Evolutionary conservation across 2,113 vertebrate species (phyloP), one percentile per base, ranked within the genome.

Genomic region (Callospermophilus lateralis): DNA sequence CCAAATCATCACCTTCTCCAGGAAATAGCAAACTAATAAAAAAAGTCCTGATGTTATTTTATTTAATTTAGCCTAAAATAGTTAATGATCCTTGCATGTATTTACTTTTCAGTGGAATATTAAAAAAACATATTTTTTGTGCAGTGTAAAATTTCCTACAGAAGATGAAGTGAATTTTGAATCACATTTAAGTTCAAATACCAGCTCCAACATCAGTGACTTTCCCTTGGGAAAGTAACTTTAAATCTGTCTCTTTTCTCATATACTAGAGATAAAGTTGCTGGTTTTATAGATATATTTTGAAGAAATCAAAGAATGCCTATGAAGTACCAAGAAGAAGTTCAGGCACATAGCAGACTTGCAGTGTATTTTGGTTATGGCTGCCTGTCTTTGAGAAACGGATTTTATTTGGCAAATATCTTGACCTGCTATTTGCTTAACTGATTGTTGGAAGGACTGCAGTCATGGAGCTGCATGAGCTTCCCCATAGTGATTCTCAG

Each of bases 381-480:
- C 28, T 53, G 13, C 34, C 45, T 70, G 2, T 4, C 28, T 94
- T 90, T 30, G 55, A 48, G 68, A 51, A 80, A 45, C 79, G 32
- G 4, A 11, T 84, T 79, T 79, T 74, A 26, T 4, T 37, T 22
- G 12, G 65, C 32, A 79, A 24, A 39, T 51, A 45, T 6, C 6
- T 39, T 32, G 37, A 85, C 3, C 22, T 42, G 34, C 28, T 39
- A 55, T 32, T n/a, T 37, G 4, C 30, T 81, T 30, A 55, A 22
- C 12, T 30, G 26, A 30, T 24, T 55, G 26, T 76, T 3, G 24
- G 32, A 34, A 9, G 63, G 4, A 34, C 8, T 28, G 19, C 8
- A 34, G 16, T 81, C 30, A 65, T 2, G 2, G n/a, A 61, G 48
- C 17, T 6, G 8, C 4, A 34, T 0, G 0, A 34, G 45, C 4